Percentiles rank a stretch among this genome's conserved stretches.
Conservation (phyloP, 1,140 invertebrate species). For the Solenopsis fugax region DNA sequence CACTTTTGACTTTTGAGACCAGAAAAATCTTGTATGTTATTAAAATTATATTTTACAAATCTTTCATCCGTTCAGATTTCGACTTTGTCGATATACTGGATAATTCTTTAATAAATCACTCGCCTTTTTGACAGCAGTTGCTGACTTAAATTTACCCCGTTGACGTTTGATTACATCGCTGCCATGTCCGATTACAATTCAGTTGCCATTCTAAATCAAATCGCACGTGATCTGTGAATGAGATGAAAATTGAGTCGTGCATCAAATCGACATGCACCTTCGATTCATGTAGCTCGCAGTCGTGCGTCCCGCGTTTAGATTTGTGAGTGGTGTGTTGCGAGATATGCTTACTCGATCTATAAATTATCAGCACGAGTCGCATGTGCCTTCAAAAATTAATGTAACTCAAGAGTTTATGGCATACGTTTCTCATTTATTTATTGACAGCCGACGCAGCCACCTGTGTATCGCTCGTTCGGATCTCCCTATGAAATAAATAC, state of each 20-base stretch:
- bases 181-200: background rate
- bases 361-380: conserved; percentile 21
- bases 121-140: background rate
- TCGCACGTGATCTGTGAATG: background rate
- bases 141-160: background rate
- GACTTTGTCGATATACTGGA: background rate
- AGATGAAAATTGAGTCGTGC: conserved; percentile 39
- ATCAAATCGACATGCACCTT: background rate
- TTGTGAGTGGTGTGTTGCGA: background rate
- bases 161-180: background rate
- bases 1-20: background rate
- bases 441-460: background rate
- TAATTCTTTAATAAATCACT: background rate
- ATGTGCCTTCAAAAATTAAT: conserved; percentile 42
- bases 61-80: background rate
- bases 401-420: conserved; percentile 42
- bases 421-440: conserved; percentile 54
- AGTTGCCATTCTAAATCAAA: background rate
- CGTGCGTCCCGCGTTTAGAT: background rate
- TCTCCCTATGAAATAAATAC: conserved; percentile 49
- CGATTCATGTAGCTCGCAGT: background rate
- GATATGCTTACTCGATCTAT: conserved; percentile 2
- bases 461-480: conserved; percentile 17
- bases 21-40: background rate
- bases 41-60: background rate